A percentile compares a stretch with the other conserved stretches of the same genome.
phyloP scores from a whole-genome alignment of 1,140 invertebrate genomes.

The Cyrtorhinus lividipennis region DNA sequence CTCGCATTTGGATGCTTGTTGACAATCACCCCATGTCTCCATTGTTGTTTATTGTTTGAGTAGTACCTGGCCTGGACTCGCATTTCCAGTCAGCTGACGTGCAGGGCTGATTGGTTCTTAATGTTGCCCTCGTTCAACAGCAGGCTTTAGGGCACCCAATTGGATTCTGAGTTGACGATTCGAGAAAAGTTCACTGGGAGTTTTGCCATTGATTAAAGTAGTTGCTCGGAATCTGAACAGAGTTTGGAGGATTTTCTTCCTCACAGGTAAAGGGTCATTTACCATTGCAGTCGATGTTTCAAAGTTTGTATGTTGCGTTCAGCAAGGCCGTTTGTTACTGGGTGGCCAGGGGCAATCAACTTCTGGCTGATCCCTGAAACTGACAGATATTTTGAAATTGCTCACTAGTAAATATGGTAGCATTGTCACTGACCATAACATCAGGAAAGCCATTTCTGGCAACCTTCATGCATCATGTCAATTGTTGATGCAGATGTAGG shows the following conservation, averaged over 20 bases:
- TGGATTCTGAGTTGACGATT: not conserved
- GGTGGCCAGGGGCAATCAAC: slow-evolving; percentile 27
- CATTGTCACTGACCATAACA: not conserved
- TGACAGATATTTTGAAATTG: slow-evolving; percentile 28
- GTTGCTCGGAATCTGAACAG: not conserved
- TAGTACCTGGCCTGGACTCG: not conserved
- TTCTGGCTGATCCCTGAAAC: slow-evolving; percentile 24
- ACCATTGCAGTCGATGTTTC: slow-evolving; percentile 11
- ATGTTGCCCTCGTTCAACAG: not conserved
- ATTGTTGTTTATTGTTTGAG: not conserved
- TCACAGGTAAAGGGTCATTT: not conserved
- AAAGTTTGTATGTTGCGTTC: slow-evolving; percentile 19
- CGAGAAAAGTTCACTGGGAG: not conserved
- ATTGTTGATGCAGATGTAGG: slow-evolving; percentile 13
- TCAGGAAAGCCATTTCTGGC: not conserved
- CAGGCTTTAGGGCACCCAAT: not conserved
- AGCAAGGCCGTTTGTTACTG: slow-evolving; percentile 24
- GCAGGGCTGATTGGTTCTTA: not conserved
- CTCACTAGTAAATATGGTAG: slow-evolving; percentile 27
- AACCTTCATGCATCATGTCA: not conserved
- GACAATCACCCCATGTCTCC: not conserved
- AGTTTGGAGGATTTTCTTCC: not conserved
- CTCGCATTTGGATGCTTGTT: not conserved
- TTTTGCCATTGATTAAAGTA: not conserved
- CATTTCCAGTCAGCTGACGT: not conserved